phyloP scores from a whole-genome alignment of 1,140 invertebrate genomes.

The Heliconius melpomene region DNA sequence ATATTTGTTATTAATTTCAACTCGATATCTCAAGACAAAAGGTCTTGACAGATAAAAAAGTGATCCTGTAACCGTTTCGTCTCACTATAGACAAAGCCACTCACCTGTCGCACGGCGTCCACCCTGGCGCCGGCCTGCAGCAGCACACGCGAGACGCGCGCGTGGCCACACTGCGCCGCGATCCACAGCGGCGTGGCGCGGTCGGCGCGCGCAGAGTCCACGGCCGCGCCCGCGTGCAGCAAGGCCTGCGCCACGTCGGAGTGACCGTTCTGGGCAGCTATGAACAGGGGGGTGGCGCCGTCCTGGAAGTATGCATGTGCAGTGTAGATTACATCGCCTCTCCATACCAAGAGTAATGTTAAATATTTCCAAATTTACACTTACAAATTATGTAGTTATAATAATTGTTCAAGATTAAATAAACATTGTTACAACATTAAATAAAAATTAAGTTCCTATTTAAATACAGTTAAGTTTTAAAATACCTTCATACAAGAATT shows the following conservation, averaged over 20 bases:
- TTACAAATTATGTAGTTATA: no score
- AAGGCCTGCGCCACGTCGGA: conserved; percentile 86
- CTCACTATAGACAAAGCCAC: no score
- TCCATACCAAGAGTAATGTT: no score
- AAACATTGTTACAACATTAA: no score
- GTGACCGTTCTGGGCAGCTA: conserved; percentile 95
- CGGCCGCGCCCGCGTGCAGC: conserved; percentile 85
- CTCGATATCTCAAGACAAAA: no score
- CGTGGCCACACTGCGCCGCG: conserved; percentile 95
- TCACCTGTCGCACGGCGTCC: conserved; percentile 90
- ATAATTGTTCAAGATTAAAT: no score
- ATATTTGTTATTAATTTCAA: no score
- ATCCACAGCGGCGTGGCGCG: conserved; percentile 96
- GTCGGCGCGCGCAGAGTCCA: conserved; percentile 88
- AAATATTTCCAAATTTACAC: no score
- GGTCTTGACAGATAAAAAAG: no score
- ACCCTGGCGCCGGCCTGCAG: conserved; percentile 89
- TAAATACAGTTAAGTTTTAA: neutral
- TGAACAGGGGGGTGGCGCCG: conserved; percentile 92
- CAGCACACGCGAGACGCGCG: conserved; percentile 89
- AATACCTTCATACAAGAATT: conserved; percentile 93
- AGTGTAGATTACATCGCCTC: no score
- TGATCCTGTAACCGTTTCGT: no score
- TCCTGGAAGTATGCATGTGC: conserved; percentile 82
- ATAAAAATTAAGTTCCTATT: no score